Evolutionary conservation across 92 coral and sea anemone species (phyloP).

Genomic region (Metridium senile): DNA sequence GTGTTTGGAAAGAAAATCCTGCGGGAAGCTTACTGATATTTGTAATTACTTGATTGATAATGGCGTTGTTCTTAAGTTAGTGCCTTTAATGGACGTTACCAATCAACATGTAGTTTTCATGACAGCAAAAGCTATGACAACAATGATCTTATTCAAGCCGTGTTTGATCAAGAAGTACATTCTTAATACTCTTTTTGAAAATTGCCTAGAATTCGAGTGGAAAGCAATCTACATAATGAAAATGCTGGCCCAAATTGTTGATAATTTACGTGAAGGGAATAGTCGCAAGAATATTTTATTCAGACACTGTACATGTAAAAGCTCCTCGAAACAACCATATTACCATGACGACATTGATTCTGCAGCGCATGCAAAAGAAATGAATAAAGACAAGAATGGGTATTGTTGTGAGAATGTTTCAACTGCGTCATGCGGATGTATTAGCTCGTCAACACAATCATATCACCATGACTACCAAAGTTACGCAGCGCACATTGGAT

Average conservation of each 20-base stretch:
- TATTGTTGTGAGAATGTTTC: background rate
- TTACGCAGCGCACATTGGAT: background rate
- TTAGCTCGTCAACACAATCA: background rate
- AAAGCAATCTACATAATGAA: slow-evolving; percentile 51
- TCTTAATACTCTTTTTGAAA: slow-evolving; percentile 22
- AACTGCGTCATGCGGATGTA: background rate
- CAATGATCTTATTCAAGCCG: slow-evolving; percentile 23
- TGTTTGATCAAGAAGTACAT: slow-evolving; percentile 1
- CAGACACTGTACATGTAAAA: background rate
- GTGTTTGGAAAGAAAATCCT: background rate
- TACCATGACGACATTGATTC: background rate
- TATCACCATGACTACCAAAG: background rate
- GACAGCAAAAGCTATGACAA: slow-evolving; percentile 56
- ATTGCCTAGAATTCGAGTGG: slow-evolving; percentile 34
- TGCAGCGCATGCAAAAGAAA: background rate
- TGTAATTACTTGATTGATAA: slow-evolving; percentile 28
- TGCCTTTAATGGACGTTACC: slow-evolving; percentile 23
- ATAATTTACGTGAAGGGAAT: slow-evolving; percentile 4
- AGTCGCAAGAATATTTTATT: background rate
- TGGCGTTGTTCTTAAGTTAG: slow-evolving; percentile 30
- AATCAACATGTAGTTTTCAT: slow-evolving; percentile 67
- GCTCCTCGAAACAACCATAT: background rate
- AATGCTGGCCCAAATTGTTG: slow-evolving; percentile 33
- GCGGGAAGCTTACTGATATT: slow-evolving; percentile 31
- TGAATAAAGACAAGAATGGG: background rate